Percentiles rank a stretch among this genome's conserved stretches.
These are phyloP conservation scores for Taurulus bubalis DNA, from an alignment of 2,113 vertebrate genomes.

Conservation along the genomic window DNA sequence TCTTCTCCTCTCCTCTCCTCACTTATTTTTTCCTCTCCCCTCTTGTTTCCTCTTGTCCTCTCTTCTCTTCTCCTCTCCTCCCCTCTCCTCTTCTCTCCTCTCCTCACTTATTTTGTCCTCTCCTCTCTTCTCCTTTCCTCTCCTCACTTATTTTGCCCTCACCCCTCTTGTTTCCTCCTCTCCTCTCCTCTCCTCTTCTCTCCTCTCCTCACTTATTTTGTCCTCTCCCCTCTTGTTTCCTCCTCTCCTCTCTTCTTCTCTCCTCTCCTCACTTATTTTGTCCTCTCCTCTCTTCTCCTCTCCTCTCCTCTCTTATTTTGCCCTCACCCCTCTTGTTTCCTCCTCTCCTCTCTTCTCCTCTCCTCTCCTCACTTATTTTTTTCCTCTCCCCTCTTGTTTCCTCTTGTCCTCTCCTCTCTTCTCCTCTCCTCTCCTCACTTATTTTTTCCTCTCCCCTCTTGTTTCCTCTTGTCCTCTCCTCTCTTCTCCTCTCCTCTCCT, in stretches of 20 bases:
- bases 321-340: too few relatives aligned
- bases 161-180: background rate
- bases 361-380: too few relatives aligned
- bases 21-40: background rate
- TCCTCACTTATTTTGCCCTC: too few relatives aligned
- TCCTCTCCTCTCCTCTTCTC: background rate
- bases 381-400: background rate
- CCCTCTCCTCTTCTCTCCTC: background rate
- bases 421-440: background rate
- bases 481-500: background rate
- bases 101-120: background rate
- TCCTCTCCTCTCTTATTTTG: too few relatives aligned
- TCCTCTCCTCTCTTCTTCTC: background rate
- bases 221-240: background rate
- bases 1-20: too few relatives aligned
- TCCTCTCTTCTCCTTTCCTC: background rate
- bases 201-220: conserved; percentile 2
- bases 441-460: background rate
- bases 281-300: background rate
- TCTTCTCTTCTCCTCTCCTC: too few relatives aligned
- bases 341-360: too few relatives aligned
- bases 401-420: too few relatives aligned
- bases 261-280: conserved; percentile 22
- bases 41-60: too few relatives aligned
- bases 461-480: background rate